These are phyloP conservation scores for Syngnathus floridae DNA, from an alignment of 2,113 vertebrate genomes.

Conservation along the genomic window DNA sequence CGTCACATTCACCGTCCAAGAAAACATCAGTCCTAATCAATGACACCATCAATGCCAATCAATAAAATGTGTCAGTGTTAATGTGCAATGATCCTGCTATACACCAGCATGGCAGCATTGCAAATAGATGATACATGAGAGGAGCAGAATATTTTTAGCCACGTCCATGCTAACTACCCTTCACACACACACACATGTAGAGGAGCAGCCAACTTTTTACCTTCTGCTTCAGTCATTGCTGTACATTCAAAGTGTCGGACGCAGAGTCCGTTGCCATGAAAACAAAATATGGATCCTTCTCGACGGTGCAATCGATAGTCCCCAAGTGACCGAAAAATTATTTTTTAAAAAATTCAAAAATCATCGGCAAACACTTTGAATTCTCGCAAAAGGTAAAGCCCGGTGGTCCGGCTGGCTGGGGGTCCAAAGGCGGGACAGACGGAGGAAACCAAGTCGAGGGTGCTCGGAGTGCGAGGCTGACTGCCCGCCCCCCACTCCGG, in stretches of 20 bases:
- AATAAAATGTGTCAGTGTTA: conserved; percentile 1
- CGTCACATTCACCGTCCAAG: background rate
- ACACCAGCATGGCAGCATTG: conserved; percentile 23
- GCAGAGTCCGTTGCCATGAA: conserved; percentile 43
- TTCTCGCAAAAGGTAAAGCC: conserved; percentile 8
- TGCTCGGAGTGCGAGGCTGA: conserved; percentile 18
- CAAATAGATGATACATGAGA: conserved; percentile 55
- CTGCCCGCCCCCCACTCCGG: conserved; percentile 2
- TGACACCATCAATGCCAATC: background rate
- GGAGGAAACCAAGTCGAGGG: conserved; percentile 25
- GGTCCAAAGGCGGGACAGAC: conserved; percentile 28
- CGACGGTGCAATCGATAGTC: conserved; percentile 13
- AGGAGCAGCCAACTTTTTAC: conserved; percentile 33
- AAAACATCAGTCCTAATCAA: background rate
- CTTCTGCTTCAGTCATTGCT: conserved; percentile 59
- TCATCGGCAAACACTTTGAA: background rate
- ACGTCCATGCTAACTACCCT: conserved; percentile 23
- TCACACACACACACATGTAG: background rate
- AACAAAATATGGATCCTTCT: conserved; percentile 19
- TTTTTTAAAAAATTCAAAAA: background rate
- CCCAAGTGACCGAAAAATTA: conserved; percentile 1
- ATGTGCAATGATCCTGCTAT: background rate
- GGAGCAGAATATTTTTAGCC: conserved; percentile 58
- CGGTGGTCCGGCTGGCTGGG: conserved; percentile 18
- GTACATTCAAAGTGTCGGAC: conserved; percentile 11